Evolutionary conservation across 2,888 invertebrate genomes (phyloP).

Genomic region (Amblyjoppa fuscipennis): DNA sequence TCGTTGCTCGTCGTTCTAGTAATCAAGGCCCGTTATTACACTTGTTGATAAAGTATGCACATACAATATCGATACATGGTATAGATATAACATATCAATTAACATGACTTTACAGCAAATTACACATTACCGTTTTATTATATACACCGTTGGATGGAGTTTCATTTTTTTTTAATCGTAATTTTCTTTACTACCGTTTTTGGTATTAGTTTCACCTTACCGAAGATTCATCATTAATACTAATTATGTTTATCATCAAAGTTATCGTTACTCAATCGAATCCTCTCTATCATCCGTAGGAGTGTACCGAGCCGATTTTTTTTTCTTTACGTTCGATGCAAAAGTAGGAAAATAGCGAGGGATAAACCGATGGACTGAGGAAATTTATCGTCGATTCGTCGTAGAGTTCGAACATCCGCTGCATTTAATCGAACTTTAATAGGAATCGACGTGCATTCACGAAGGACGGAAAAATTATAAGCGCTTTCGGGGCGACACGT

Average conservation of each 20-base stretch:
- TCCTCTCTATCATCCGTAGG: constrained; percentile 12
- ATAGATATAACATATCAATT: constrained; percentile 73
- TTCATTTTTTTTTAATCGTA: constrained; percentile 35
- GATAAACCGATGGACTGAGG: constrained; percentile 52
- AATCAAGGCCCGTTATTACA: constrained; percentile 42
- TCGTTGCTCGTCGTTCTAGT: constrained; percentile 25
- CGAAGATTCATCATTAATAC: constrained; percentile 70
- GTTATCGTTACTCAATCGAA: constrained; percentile 27
- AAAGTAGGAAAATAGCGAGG: constrained; percentile 81
- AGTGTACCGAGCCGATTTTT: constrained; percentile 19
- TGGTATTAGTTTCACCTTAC: constrained; percentile 69
- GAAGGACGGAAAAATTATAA: constrained; percentile 72
- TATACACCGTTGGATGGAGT: constrained; percentile 80
- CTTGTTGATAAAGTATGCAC: constrained; percentile 64
- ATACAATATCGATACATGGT: constrained; percentile 73
- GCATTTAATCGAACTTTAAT: constrained; percentile 36
- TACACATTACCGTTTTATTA: constrained; percentile 69
- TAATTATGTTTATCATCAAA: constrained; percentile 70
- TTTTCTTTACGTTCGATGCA: constrained; percentile 71
- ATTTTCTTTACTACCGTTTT: constrained; percentile 23
- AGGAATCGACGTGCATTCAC: constrained; percentile 60
- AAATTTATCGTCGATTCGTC: constrained; percentile 53
- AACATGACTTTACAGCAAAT: constrained; percentile 75
- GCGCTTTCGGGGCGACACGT: constrained; percentile 49
- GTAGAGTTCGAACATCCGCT: constrained; percentile 33